Conservation (phyloP, 2,797 vertebrate genomes). For the Gila robusta region DNA sequence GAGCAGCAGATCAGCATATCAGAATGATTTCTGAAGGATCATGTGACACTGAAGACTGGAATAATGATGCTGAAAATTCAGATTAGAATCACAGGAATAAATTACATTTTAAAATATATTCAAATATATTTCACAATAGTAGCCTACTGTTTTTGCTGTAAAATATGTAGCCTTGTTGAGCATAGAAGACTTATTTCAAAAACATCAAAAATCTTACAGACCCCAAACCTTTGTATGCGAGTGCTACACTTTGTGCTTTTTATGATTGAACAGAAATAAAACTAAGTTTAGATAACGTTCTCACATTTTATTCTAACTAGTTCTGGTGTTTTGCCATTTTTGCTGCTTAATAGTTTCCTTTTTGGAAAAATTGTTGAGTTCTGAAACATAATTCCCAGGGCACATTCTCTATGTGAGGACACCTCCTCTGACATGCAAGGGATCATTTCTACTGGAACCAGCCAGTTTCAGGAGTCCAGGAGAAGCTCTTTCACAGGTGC, state of each 20-base stretch:
- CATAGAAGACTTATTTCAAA: neutral
- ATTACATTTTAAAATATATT: neutral
- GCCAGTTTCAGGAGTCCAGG: constrained; percentile 73
- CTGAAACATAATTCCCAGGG: constrained; percentile 68
- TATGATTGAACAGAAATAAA: too few species aligned
- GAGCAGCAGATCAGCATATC: neutral
- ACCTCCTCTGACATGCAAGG: constrained; percentile 73
- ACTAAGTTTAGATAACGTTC: neutral
- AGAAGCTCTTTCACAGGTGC: constrained; percentile 75
- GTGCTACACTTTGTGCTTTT: neutral
- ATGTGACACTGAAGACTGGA: neutral
- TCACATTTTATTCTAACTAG: neutral
- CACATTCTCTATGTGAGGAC: constrained; percentile 78
- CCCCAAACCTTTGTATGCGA: neutral
- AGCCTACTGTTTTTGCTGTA: neutral
- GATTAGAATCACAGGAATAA: neutral
- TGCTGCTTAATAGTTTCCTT: neutral
- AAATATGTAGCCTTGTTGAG: neutral
- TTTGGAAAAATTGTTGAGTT: neutral
- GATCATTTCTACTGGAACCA: constrained; percentile 76
- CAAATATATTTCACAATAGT: neutral
- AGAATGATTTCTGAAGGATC: neutral
- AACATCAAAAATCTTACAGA: neutral
- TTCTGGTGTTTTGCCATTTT: neutral
- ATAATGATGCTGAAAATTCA: neutral